A percentile compares a stretch with the other conserved stretches of the same genome.
These are phyloP conservation scores for Zaprionus ghesquierei DNA, from an alignment of 1,140 invertebrate genomes.

Conservation along the genomic window DNA sequence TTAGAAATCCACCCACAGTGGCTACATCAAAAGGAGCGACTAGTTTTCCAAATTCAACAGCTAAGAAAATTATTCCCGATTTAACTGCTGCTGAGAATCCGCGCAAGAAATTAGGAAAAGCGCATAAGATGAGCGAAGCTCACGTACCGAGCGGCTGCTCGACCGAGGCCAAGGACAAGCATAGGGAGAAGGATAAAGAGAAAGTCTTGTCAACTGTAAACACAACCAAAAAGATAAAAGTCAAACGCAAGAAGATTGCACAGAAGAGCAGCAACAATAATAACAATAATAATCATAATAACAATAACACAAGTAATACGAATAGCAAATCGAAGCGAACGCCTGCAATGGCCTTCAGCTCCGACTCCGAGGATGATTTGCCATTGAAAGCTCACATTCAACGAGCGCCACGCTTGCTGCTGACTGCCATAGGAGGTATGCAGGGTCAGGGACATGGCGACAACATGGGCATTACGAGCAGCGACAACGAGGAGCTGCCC, in stretches of 20 bases:
- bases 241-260: constrained; percentile 65
- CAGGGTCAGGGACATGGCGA: constrained; percentile 45
- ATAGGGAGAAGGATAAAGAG: constrained; percentile 18
- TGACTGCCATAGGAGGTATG: constrained; percentile 59
- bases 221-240: constrained; percentile 67
- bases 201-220: constrained; percentile 19
- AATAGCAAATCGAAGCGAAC: constrained; percentile 33
- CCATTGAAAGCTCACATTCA: constrained; percentile 65
- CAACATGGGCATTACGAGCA: constrained; percentile 84
- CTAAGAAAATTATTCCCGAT: background rate
- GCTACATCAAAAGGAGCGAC: constrained; percentile 15
- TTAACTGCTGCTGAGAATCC: constrained; percentile 6
- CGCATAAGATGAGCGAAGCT: constrained; percentile 51
- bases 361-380: constrained; percentile 71
- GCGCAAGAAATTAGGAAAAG: constrained; percentile 28
- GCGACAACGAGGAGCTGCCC: constrained; percentile 87
- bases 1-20: constrained; percentile 55
- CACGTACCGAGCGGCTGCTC: constrained; percentile 48
- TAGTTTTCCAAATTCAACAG: background rate
- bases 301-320: constrained; percentile 20
- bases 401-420: constrained; percentile 64
- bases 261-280: constrained; percentile 22
- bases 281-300: constrained; percentile 34
- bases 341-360: constrained; percentile 46
- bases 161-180: constrained; percentile 39